Conservation (phyloP, 2,113 vertebrate species). For the Toxotes chatareus region DNA sequence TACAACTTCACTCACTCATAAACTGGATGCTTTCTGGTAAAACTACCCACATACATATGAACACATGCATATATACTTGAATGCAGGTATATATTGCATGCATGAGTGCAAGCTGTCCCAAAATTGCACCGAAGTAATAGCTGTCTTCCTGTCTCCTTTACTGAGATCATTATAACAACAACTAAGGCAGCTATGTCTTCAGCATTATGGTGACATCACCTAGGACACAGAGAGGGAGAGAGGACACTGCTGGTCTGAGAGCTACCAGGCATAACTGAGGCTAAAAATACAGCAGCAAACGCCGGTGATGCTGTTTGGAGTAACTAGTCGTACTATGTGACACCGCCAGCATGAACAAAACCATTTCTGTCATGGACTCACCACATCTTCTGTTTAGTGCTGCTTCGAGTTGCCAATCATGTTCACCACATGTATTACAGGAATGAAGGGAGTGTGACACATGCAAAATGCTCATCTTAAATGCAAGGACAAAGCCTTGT, state of each 20-base stretch:
- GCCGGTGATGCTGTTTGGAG: conserved; percentile 20
- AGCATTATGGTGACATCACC: conserved; percentile 58
- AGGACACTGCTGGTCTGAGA: conserved; percentile 34
- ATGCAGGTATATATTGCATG: not conserved
- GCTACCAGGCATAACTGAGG: conserved; percentile 39
- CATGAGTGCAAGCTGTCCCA: not conserved
- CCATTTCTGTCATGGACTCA: not conserved
- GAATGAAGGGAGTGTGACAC: not conserved
- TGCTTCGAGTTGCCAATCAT: not conserved
- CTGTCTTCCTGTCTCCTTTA: conserved; percentile 22
- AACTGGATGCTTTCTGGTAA: not conserved
- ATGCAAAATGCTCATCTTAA: not conserved
- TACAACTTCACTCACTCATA: conserved; percentile 9
- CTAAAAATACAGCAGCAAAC: conserved; percentile 63
- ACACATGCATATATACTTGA: not conserved
- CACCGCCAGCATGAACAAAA: not conserved
- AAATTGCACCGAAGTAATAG: conserved; percentile 6
- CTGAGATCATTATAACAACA: conserved; percentile 53
- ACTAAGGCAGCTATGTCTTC: conserved; percentile 48
- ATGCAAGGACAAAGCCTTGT: conserved; percentile 20
- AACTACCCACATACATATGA: not conserved
- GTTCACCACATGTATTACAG: not conserved
- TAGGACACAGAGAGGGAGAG: conserved; percentile 54
- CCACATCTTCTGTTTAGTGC: not conserved
- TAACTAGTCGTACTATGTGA: conserved; percentile 14